Percentiles rank a stretch among this genome's conserved stretches.
Evolutionary conservation across 53 echinoderm and acorn worm genomes (phyloP).

Genomic region (Luidia sarsii): DNA sequence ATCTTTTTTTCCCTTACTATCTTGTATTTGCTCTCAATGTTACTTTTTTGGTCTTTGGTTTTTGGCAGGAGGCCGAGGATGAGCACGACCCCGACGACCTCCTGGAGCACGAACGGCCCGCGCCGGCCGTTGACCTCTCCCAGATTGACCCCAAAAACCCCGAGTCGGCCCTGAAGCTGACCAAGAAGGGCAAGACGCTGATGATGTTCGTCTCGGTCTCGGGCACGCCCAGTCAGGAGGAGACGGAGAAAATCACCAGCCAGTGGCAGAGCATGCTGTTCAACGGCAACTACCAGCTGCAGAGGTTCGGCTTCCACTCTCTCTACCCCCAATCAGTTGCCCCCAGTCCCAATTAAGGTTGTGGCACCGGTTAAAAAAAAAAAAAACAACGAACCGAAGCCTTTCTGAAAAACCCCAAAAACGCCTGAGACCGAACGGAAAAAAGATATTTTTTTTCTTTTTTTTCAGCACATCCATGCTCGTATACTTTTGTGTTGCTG

Average conservation of each 20-base stretch:
- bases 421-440: too few species aligned
- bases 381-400: too few species aligned
- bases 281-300: conserved; percentile 78
- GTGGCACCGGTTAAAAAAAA: too few species aligned
- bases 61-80: conserved; percentile 80
- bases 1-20: not conserved
- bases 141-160: conserved; percentile 80
- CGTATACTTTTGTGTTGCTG: too few species aligned
- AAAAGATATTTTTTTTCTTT: too few species aligned
- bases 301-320: too few species aligned
- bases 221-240: conserved; percentile 78
- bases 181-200: conserved; percentile 92
- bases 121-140: conserved; percentile 76
- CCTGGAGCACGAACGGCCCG: conserved; percentile 72
- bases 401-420: too few species aligned
- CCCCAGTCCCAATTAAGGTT: too few species aligned
- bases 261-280: conserved; percentile 90
- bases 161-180: conserved; percentile 79
- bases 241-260: conserved; percentile 76
- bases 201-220: conserved; percentile 95
- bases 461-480: too few species aligned
- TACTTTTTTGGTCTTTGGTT: not conserved
- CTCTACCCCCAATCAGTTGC: too few species aligned
- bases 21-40: not conserved
- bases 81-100: conserved; percentile 94